A percentile compares a stretch with the other conserved stretches of the same genome.
Evolutionary conservation across 2,797 vertebrate species (phyloP).

Genomic region (Caiman crocodilus): DNA sequence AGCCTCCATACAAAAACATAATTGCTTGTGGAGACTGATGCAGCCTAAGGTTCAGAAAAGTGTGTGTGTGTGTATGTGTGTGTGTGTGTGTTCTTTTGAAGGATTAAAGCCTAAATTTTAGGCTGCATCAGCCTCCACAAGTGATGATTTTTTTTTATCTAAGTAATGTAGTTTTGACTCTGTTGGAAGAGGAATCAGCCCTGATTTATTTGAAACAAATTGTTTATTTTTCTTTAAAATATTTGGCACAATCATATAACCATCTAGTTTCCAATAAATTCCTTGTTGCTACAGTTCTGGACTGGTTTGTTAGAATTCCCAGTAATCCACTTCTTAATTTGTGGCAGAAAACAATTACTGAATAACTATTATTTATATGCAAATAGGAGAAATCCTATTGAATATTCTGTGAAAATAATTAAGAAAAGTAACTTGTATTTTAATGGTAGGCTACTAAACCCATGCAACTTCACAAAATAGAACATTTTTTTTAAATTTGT

Average conservation of each 20-base stretch:
- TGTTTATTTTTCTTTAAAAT: not conserved
- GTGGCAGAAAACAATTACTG: not conserved
- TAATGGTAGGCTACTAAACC: conserved; percentile 1
- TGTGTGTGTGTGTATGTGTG: not conserved
- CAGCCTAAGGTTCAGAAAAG: too few species aligned
- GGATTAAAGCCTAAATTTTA: not conserved
- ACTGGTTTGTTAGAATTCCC: not conserved
- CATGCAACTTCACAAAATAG: not conserved
- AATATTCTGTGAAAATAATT: not conserved
- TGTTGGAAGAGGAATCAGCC: not conserved
- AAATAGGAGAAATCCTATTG: not conserved
- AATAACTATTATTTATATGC: not conserved
- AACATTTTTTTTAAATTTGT: not conserved
- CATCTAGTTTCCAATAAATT: not conserved
- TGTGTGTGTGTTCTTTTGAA: not conserved
- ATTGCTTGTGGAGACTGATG: too few species aligned
- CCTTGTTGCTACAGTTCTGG: conserved; percentile 6
- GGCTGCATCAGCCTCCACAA: not conserved
- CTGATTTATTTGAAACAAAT: not conserved
- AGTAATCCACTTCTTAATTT: not conserved
- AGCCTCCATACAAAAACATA: too few species aligned
- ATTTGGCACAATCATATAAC: not conserved
- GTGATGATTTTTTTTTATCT: not conserved
- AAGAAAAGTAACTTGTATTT: not conserved
- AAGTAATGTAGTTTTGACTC: not conserved